Evolutionary conservation across 2,797 vertebrate genomes (phyloP).

Genomic region (Phalanger gymnotis): DNA sequence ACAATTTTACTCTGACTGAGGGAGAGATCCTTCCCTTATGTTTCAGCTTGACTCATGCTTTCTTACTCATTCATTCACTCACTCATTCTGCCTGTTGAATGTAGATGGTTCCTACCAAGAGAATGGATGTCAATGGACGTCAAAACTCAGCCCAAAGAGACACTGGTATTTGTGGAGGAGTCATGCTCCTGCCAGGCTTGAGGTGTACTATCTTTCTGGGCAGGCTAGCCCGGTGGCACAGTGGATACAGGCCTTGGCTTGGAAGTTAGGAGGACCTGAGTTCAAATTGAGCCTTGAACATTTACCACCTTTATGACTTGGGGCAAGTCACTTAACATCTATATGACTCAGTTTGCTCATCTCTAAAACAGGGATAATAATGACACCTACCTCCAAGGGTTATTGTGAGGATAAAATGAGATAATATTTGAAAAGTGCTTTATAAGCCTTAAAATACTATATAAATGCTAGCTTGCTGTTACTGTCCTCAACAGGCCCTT

Average conservation of each 20-base stretch:
- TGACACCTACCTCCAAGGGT: background rate
- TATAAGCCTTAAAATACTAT: background rate
- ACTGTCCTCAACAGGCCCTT: conserved; percentile 31
- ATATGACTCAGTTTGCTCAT: background rate
- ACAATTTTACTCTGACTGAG: background rate
- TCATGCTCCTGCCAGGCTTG: background rate
- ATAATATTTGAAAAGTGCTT: background rate
- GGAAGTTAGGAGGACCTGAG: background rate
- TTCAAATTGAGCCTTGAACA: background rate
- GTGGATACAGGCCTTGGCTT: background rate
- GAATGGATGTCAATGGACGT: background rate
- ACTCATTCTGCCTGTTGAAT: background rate
- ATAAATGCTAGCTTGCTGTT: background rate
- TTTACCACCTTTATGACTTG: background rate
- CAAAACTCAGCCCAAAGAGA: background rate
- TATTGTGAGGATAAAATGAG: background rate
- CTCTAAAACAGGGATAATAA: background rate
- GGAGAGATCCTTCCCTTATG: background rate
- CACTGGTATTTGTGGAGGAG: background rate
- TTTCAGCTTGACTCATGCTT: background rate
- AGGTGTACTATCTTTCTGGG: background rate
- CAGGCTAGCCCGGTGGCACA: background rate
- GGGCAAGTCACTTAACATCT: background rate
- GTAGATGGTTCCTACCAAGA: background rate
- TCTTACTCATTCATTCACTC: background rate